Base-by-base conservation (phyloP, 2,888 invertebrate genomes). In the Clusia tigrina region DNA sequence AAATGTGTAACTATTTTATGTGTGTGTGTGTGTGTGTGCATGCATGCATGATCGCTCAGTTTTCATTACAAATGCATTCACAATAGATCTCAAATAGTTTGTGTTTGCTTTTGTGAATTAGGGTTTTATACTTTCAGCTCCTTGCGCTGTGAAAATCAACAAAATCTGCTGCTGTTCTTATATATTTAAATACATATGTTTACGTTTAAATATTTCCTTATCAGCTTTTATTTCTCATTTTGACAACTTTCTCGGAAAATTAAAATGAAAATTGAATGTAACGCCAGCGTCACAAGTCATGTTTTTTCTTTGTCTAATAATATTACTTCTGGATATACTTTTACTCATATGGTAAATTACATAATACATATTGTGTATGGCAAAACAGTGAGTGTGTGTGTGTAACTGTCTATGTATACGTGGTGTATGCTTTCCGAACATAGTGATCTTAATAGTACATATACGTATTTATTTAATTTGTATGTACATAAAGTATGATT, bases 281-380 rank as follows among this genome's bases (percentile, higher is more conserved):
- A 62, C 66, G 64, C 62, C 62, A 67, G 62, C 64, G 64, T 64
- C 62, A 67, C 62, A 57, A 62, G 57, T 60, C 25, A 54, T 55
- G 55, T 58, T 64, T 60, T 54, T 48, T n/a, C 3, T 59, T 22
- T 58, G 25, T 18, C 23, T 51, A 23, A 46, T 5, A 20, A 18
- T 52, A 32, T 18, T n/a, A n/a, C n/a, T 32, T 52, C 48, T 58
- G 20, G 25, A n/a, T 20, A 24, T 46, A 24, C 20, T 46, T 37
- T 53, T 25, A 3, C 59, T 52, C 22, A 52, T 32, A 26, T 60
- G 24, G 12, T 53, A 6, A 42, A 42, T 5, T 42, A 42, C 42
- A 42, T 42, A 42, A 42, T 9, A 32, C n/a, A n/a, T n/a, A n/a
- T n/a, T n/a, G 23, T 56, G 42, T 58, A 20, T 52, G 52, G 22